Evolutionary conservation across 64 coral and sea anemone genomes (phyloP).

Genomic region (Catalaphyllia jardinei): DNA sequence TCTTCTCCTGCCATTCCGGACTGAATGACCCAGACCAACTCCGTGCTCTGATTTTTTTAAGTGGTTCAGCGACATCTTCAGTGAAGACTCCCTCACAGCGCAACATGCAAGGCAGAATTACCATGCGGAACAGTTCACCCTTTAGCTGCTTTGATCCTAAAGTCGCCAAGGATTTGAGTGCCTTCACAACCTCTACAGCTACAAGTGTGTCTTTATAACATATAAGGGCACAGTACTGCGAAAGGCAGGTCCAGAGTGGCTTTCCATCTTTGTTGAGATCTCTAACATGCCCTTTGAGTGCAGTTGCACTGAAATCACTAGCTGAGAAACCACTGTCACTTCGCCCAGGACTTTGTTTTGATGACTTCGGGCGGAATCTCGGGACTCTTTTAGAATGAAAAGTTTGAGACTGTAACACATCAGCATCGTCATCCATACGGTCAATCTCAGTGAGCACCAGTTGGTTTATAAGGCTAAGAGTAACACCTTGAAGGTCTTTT

Average conservation of each 20-base stretch:
- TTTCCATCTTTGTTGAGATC: not conserved
- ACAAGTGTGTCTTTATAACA: conserved; percentile 9
- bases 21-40: not conserved
- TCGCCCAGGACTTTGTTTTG: conserved; percentile 58
- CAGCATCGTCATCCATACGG: conserved; percentile 7
- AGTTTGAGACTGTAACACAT: not conserved
- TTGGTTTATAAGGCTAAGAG: conserved; percentile 65
- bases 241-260: conserved; percentile 38
- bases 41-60: conserved; percentile 12
- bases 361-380: conserved; percentile 39
- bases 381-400: conserved; percentile 24
- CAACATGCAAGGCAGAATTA: conserved; percentile 68
- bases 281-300: not conserved
- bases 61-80: conserved; percentile 28
- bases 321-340: conserved; percentile 76
- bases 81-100: conserved; percentile 39
- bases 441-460: conserved; percentile 74
- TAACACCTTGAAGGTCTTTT: conserved; percentile 54
- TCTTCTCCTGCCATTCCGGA: not conserved
- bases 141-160: conserved; percentile 35
- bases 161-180: conserved; percentile 47
- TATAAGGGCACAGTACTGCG: conserved; percentile 55
- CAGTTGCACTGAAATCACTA: conserved; percentile 39
- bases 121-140: conserved; percentile 56
- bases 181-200: conserved; percentile 41